These are phyloP conservation scores for Patella pellucida DNA, from an alignment of 2,888 invertebrate species.

Conservation along the genomic window DNA sequence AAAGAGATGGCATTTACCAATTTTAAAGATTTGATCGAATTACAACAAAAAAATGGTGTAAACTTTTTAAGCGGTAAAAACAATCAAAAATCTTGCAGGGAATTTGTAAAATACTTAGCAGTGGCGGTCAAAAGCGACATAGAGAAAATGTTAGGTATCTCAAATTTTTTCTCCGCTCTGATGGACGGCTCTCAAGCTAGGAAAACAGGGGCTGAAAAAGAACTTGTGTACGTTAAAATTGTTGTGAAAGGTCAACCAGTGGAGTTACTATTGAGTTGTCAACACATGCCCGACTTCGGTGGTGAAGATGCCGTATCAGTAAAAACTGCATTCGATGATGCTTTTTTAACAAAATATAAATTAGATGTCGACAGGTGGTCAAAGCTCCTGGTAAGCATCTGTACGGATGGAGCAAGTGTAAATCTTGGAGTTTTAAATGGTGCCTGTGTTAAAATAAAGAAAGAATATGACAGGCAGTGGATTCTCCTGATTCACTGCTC, in stretches of 20 bases:
- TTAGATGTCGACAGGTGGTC: too few relatives aligned
- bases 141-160: background rate
- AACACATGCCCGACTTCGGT: conserved; percentile 16
- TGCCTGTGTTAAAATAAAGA: too few relatives aligned
- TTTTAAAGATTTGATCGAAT: too few relatives aligned
- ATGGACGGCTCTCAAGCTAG: conserved; percentile 19
- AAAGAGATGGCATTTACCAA: background rate
- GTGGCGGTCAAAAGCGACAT: background rate
- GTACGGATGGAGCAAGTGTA: conserved; percentile 8
- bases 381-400: too few relatives aligned
- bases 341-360: too few relatives aligned
- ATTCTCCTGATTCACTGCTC: conserved; percentile 14
- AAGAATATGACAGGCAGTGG: conserved; percentile 16
- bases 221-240: too few relatives aligned
- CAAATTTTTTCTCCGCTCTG: conserved; percentile 8
- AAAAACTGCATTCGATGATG: too few relatives aligned
- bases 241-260: too few relatives aligned
- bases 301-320: conserved; percentile 12
- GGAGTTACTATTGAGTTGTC: conserved; percentile 11
- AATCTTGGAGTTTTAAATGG: conserved; percentile 9
- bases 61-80: conserved; percentile 12
- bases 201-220: conserved; percentile 14
- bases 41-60: conserved; percentile 15
- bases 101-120: too few relatives aligned
- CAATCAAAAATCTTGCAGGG: conserved; percentile 1